Evolutionary conservation across 2,888 invertebrate genomes (phyloP), one percentile per base, ranked within the genome.

Genomic region (Drosophila bunnanda): DNA sequence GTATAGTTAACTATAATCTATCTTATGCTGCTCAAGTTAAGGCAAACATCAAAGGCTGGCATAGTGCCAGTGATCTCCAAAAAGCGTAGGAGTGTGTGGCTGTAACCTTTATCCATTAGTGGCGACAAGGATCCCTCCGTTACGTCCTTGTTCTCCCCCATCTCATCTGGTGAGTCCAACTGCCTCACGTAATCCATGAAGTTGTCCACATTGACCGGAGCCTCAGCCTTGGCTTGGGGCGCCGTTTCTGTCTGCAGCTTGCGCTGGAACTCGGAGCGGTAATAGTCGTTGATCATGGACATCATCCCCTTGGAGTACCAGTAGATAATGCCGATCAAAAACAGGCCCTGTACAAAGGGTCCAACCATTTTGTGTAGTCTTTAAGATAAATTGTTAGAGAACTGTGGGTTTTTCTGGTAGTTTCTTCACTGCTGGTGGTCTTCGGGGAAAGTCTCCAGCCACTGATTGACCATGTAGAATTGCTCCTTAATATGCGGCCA

Each of bases 201-300:
- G 41, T 89, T 88, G 13, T 87, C 89, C 58, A 88, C 76, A 66
- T 73, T 79, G 1, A 83, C 55, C 20, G 87, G 62, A 4, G 56
- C 34, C 38, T 77, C 76, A 6, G 44, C 67, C 9, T 58, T 57
- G 8, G 50, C 15, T 13, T 76, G 74, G 0, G 69, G 9, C 12
- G 30, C 43, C 8, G 56, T 54, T 2, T 17, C 77, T 2, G 61
- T 34, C 61, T 90, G 79, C 2, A 91, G 52, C 68, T 92, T 91
- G 6, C 86, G 94, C 73, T 94, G 93, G 88, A 96, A 96, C 91
- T 96, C 95, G 43, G 93, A 94, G 76, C 94, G 94, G 89, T 96
- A 97, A 91, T 96, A 96, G 75, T 94, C 94, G 76, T 96, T 95
- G 81, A 96, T 96, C 93, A 96, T 93, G 78, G 94, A 94, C 94